Base-by-base conservation (phyloP, 2,797 vertebrate species). In the Iguana delicatissima region DNA sequence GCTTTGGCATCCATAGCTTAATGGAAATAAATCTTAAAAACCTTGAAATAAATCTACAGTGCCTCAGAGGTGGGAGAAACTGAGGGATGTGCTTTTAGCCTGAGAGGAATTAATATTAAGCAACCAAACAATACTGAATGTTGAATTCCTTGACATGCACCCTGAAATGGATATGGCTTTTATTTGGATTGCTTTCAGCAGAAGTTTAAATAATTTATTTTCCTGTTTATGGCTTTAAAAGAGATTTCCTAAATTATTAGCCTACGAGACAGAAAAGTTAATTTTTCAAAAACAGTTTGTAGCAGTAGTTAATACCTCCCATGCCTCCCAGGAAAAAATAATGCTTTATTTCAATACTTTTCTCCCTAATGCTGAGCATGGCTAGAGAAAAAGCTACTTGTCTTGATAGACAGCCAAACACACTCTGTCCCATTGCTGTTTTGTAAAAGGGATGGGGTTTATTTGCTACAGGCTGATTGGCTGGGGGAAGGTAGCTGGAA, bases 181-280 rank as follows among this genome's bases (percentile, higher is more conserved):
- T 62, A 26, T 72, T 91, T 88, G 35, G 52, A 0, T 2, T 91
- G 82, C 91, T 92, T 94, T 90, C 82, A 95, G 87, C 55, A 0
- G 80, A 88, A 2, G 69, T 16, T 91, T 92, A 92, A 94, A 80
- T 85, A 93, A 94, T 89, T 93, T 91, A 90, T 92, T 76, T 69
- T 93, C 76, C 82, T 0, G 59, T 92, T 95, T 94, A 95, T 83
- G 86, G 85, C 73, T 96, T 95, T 89, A 86, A 90, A 91, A 73
- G 59, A 95, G 76, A 82, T 93, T 94, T 91, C 77, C 92, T 93
- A 92, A 95, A 93, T 69, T 95, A 95, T 95, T 94, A 93, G 80
- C 59, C 84, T 92, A 80, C 50, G 88, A 92, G 35, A 87, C 50
- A 90, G 83, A 89, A 95, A 92, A 95, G 38, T 83, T 94, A 84